A percentile compares a stretch with the other conserved stretches of the same genome.
phyloP scores from a whole-genome alignment of 2,797 vertebrate genomes.

The Acestrorhynchus altus region DNA sequence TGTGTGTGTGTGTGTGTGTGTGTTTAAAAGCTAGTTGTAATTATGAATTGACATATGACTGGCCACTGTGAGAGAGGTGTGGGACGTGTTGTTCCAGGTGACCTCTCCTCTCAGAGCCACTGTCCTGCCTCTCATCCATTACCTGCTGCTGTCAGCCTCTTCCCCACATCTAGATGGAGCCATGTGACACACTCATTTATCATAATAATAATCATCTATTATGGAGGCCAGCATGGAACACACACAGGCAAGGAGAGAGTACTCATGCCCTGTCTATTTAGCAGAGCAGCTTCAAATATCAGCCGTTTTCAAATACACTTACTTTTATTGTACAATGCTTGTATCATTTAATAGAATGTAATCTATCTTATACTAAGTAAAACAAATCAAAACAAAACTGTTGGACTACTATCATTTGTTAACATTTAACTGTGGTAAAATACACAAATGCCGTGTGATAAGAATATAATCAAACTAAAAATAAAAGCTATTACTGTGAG shows the following conservation, averaged over 20 bases:
- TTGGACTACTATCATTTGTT: no score
- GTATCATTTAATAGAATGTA: no score
- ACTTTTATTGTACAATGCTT: not conserved
- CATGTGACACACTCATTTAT: conserved; percentile 62
- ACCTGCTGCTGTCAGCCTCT: conserved; percentile 52
- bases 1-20: no score
- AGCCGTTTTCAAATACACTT: not conserved
- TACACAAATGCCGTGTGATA: not conserved
- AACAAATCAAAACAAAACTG: no score
- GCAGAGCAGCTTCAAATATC: conserved; percentile 2
- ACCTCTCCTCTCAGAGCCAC: conserved; percentile 38
- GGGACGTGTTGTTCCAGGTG: conserved; percentile 56
- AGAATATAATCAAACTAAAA: not conserved
- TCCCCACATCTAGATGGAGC: conserved; percentile 64
- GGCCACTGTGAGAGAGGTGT: conserved; percentile 40
- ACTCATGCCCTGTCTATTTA: conserved; percentile 24
- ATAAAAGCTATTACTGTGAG: no score
- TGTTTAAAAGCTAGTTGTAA: conserved; percentile 9
- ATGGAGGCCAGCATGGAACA: conserved; percentile 42
- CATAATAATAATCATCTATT: conserved; percentile 56
- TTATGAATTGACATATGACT: conserved; percentile 29
- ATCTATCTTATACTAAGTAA: no score
- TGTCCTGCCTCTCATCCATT: conserved; percentile 52
- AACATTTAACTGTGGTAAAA: not conserved
- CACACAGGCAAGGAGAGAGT: conserved; percentile 32